Base-by-base conservation (phyloP, 2,797 vertebrate genomes). In the Oophaga sylvatica region DNA sequence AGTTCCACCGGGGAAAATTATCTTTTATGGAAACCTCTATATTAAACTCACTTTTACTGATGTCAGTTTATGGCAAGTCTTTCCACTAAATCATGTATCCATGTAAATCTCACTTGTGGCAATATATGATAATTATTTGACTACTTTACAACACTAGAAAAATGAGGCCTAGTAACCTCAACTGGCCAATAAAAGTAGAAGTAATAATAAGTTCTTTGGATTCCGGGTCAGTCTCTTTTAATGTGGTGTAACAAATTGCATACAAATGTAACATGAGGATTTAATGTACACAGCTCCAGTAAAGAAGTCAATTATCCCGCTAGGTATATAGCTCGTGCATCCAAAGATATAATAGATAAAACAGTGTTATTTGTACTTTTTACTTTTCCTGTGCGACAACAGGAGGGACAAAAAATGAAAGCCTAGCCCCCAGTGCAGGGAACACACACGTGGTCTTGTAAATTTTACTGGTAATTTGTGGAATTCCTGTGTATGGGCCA, bases 201-300 rank as follows among this genome's bases (percentile, higher is more conserved):
- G 87, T 84, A 88, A 85, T 88, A 88, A 88, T 88, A 88, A 88
- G 82, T 84, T 84, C 82, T 84, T 80, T 84, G 73, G 87, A 84
- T 84, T 71, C 56, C 31, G 83, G 87, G 82, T 84, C 87, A 88
- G 73, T 68, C 81, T 84, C 77, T 81, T 56, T 88, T 81, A 88
- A 88, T 88, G 87, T 88, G 87, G 76, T 88, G 87, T 84, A 88
- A 84, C 87, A 88, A 88, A 88, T 88, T 85, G 87, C 87, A 88
- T 88, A 88, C 87, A 88, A 88, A 88, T 88, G 87, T 80, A 88
- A 88, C 87, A 88, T 80, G 77, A 84, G 87, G 82, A 88, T 88
- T 88, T 88, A 88, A 88, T 88, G 87, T 84, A 80, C 82, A 84
- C 76, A 53, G 45, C 70, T 81, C 87, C 70, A 88, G 82, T 88